phyloP scores from a whole-genome alignment of 2,888 invertebrate genomes.

The Dinocampus coccinellae region DNA sequence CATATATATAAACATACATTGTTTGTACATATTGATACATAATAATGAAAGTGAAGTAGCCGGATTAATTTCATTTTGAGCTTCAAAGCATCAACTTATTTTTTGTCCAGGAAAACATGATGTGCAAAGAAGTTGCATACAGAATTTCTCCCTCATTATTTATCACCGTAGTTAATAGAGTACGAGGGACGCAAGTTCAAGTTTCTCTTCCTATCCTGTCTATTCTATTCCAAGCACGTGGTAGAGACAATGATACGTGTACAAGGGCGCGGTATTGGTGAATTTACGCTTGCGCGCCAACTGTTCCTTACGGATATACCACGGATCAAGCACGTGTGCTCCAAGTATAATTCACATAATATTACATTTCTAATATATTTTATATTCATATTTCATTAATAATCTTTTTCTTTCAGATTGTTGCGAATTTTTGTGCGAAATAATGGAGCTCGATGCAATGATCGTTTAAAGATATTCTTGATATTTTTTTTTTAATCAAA shows the following conservation, averaged over 20 bases:
- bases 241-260: slow-evolving; percentile 49
- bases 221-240: slow-evolving; percentile 18
- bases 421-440: background rate
- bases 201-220: slow-evolving; percentile 5
- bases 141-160: background rate
- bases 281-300: slow-evolving; percentile 13
- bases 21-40: slow-evolving; percentile 8
- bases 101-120: slow-evolving; percentile 59
- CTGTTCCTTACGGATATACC: background rate
- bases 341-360: background rate
- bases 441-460: background rate
- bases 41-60: slow-evolving; percentile 47
- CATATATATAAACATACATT: too few species aligned
- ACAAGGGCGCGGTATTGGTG: slow-evolving; percentile 51
- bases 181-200: slow-evolving; percentile 13
- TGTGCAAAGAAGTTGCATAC: slow-evolving; percentile 37
- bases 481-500: background rate
- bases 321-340: background rate
- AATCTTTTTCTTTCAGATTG: background rate
- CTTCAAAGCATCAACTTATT: slow-evolving; percentile 64
- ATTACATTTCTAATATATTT: background rate
- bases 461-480: background rate
- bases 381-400: background rate
- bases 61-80: slow-evolving; percentile 63
- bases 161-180: slow-evolving; percentile 7